Evolutionary conservation across 1,140 invertebrate genomes (phyloP).

Genomic region (Drosophila auraria): DNA sequence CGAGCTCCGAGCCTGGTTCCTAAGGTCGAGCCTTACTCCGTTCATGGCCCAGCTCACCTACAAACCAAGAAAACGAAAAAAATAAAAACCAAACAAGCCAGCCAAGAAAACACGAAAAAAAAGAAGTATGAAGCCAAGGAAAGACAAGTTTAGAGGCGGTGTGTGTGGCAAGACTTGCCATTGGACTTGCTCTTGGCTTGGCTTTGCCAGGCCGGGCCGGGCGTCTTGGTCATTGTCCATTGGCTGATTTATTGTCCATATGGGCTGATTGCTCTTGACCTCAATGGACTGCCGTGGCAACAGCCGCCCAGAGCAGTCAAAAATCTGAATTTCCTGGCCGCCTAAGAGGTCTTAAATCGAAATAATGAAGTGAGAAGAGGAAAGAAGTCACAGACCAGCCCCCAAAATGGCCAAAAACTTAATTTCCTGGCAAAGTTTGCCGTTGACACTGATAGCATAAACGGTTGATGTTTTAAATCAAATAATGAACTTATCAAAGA

Average conservation of each 20-base stretch:
- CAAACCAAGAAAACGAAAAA: constrained; percentile 65
- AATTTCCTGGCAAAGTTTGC: constrained; percentile 42
- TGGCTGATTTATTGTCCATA: constrained; percentile 75
- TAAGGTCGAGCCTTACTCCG: constrained; percentile 69
- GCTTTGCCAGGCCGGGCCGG: constrained; percentile 16
- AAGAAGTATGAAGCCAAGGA: constrained; percentile 14
- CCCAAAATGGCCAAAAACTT: constrained; percentile 19
- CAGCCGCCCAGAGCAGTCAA: constrained; percentile 1
- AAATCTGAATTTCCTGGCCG: constrained; percentile 52
- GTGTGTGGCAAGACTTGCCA: constrained; percentile 55
- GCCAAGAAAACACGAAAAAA: constrained; percentile 7
- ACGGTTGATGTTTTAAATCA: constrained; percentile 57
- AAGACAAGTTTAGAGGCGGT: constrained; percentile 76
- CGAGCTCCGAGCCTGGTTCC: constrained; percentile 28
- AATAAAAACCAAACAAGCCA: constrained; percentile 2
- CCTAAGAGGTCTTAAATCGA: not conserved
- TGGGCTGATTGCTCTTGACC: constrained; percentile 68
- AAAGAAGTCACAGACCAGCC: not conserved
- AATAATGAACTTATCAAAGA: constrained; percentile 53
- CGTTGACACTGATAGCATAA: constrained; percentile 71
- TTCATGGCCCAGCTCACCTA: constrained; percentile 84
- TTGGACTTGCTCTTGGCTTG: constrained; percentile 84
- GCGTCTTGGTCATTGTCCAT: constrained; percentile 36
- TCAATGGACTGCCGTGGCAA: constrained; percentile 46
- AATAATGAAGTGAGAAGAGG: not conserved